phyloP scores from a whole-genome alignment of 2,113 vertebrate genomes.

The Chloebia gouldiae region DNA sequence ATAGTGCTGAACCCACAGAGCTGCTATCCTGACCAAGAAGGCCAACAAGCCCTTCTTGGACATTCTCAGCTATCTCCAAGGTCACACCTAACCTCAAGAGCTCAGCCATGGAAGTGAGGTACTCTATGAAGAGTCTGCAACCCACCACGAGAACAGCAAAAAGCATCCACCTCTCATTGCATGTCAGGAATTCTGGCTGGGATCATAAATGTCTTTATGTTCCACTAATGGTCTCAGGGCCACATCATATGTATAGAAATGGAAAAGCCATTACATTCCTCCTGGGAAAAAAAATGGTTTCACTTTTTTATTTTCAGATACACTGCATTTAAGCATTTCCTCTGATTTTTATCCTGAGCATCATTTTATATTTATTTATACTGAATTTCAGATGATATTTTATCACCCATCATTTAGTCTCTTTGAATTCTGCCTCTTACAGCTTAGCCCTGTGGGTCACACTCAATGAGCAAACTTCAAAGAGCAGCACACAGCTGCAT shows the following conservation, averaged over 20 bases:
- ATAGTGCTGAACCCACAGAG: not conserved
- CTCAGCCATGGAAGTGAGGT: not conserved
- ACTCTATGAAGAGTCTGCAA: accelerated
- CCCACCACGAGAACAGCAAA: not conserved
- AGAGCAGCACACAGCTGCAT: not conserved
- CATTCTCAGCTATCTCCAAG: too few relatives aligned
- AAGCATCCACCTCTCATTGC: not conserved
- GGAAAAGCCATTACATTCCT: not conserved
- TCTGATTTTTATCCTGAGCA: not conserved
- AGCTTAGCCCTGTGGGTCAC: not conserved
- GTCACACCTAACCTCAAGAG: not conserved
- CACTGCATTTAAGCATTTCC: not conserved
- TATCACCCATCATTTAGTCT: not conserved
- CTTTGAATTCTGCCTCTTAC: not conserved
- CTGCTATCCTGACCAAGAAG: not conserved
- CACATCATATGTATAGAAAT: not conserved
- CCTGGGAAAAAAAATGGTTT: not conserved
- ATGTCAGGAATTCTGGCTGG: not conserved
- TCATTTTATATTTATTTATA: not conserved
- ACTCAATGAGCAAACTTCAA: not conserved
- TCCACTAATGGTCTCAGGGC: not conserved
- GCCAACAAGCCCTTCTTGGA: not conserved
- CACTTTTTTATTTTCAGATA: not conserved
- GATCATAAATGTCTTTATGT: not conserved
- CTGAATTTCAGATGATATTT: not conserved